A percentile compares a stretch with the other conserved stretches of the same genome.
Conservation (phyloP, 2,888 invertebrate genomes). For the Bombylius major region DNA sequence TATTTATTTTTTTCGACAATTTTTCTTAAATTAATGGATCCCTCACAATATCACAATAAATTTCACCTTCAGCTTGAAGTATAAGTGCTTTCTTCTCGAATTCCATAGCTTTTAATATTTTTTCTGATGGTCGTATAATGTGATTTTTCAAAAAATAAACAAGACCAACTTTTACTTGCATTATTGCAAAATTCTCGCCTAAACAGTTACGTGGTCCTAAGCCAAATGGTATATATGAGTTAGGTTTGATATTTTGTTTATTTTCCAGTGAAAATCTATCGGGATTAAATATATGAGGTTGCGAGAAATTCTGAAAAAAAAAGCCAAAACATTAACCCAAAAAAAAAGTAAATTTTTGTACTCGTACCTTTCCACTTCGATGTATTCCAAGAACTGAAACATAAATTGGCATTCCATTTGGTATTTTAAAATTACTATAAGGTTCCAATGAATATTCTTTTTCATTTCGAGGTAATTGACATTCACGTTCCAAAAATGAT, state of each 20-base stretch:
- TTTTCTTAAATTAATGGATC: conserved; percentile 17
- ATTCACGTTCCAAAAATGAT: conserved; percentile 32
- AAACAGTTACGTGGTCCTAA: conserved; percentile 31
- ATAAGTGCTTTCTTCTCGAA: conserved; percentile 27
- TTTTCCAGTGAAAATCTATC: conserved; percentile 33
- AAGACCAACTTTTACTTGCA: conserved; percentile 29
- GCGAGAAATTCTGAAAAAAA: conserved; percentile 20
- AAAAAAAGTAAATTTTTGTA: neutral
- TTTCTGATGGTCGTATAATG: conserved; percentile 17
- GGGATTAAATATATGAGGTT: conserved; percentile 31
- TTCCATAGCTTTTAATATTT: conserved; percentile 18
- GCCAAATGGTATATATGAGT: conserved; percentile 31
- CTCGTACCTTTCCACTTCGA: conserved; percentile 31
- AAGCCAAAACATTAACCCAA: too few species aligned
- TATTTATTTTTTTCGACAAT: neutral
- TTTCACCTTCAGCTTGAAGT: conserved; percentile 22
- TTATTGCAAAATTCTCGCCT: conserved; percentile 30
- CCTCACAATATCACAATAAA: conserved; percentile 24
- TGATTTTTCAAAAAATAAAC: conserved; percentile 30
- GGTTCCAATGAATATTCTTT: conserved; percentile 26
- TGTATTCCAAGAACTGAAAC: conserved; percentile 30
- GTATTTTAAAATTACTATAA: conserved; percentile 22
- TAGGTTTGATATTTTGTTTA: conserved; percentile 25
- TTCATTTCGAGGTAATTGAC: conserved; percentile 19
- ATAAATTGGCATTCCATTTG: conserved; percentile 30